phyloP scores from a whole-genome alignment of 2,113 vertebrate species.

The Echinops telfairi region DNA sequence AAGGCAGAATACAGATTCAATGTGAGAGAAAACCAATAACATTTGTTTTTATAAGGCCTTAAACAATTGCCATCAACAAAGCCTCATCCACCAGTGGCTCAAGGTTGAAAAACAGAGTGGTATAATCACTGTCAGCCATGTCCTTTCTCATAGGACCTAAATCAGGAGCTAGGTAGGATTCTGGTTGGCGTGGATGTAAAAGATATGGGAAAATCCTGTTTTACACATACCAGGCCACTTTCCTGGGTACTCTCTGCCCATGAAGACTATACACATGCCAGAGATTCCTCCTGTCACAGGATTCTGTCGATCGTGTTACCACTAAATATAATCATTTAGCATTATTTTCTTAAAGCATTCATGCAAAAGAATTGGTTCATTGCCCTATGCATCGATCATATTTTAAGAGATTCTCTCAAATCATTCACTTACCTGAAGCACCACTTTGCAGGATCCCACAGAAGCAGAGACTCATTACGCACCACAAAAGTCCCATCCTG shows the following conservation, averaged over 20 bases:
- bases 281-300: background rate
- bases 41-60: background rate
- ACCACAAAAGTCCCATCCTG: slow-evolving; percentile 86
- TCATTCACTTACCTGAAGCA: slow-evolving; percentile 84
- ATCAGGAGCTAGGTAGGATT: background rate
- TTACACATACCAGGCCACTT: background rate
- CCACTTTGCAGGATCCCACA: slow-evolving; percentile 67
- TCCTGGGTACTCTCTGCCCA: background rate
- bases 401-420: slow-evolving; percentile 5
- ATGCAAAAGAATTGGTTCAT: background rate
- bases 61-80: background rate
- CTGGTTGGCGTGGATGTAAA: background rate
- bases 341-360: slow-evolving; percentile 25
- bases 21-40: background rate
- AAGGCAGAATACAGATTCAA: background rate
- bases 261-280: background rate
- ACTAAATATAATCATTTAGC: background rate
- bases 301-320: background rate
- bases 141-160: background rate
- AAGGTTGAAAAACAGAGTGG: background rate
- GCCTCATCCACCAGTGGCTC: background rate
- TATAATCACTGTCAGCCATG: background rate
- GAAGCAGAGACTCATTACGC: slow-evolving; percentile 80
- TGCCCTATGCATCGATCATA: background rate
- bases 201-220: background rate